phyloP scores from a whole-genome alignment of 2,888 invertebrate species.

The Gerris lacustris region DNA sequence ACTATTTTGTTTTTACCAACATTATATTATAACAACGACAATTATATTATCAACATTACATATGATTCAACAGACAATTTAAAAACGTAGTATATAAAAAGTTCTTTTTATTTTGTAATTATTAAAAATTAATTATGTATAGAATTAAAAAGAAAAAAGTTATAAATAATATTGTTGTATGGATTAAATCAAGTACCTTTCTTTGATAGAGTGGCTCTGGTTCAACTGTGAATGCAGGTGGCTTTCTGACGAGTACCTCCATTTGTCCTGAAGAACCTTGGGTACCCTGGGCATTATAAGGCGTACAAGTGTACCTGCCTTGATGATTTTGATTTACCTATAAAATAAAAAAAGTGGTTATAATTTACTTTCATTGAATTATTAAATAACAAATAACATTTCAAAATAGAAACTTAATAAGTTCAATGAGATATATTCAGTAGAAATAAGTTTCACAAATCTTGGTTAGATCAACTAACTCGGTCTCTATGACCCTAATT shows the following conservation, averaged over 20 bases:
- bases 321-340: conserved; percentile 74
- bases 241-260: conserved; percentile 77
- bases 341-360: background rate
- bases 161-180: too few relatives aligned
- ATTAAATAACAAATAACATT: conserved; percentile 2
- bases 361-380: background rate
- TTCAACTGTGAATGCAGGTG: conserved; percentile 79
- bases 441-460: too few relatives aligned
- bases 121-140: too few relatives aligned
- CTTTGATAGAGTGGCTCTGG: conserved; percentile 85
- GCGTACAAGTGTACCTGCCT: conserved; percentile 88
- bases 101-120: too few relatives aligned
- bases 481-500: too few relatives aligned
- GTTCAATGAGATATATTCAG: background rate
- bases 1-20: too few relatives aligned
- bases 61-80: too few relatives aligned
- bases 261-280: conserved; percentile 77
- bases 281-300: conserved; percentile 88
- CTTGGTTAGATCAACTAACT: too few relatives aligned
- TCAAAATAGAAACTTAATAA: background rate
- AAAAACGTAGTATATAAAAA: too few relatives aligned
- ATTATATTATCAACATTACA: too few relatives aligned
- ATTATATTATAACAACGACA: too few relatives aligned
- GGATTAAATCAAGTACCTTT: conserved; percentile 39
- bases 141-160: too few relatives aligned